Evolutionary conservation across 2,888 invertebrate species (phyloP), one percentile per base, ranked within the genome.

Genomic region (Parelbella ahira): DNA sequence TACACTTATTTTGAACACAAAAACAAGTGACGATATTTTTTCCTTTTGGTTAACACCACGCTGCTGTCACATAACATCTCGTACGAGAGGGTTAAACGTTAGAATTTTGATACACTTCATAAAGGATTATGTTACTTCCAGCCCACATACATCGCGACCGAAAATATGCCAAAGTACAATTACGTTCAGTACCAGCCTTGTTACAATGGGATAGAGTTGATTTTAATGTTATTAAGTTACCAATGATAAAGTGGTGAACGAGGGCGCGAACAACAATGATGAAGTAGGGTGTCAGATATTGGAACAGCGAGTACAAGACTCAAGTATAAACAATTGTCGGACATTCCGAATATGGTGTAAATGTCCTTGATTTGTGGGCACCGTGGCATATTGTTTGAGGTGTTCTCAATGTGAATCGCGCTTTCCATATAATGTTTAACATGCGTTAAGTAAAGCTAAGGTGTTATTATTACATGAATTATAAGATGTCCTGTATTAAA

Each of bases 221-320:
- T 23, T 12, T 10, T 21, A 20, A 27, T 28, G 8, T 13, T 27
- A n/a, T n/a, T n/a, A n/a, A n/a, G n/a, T n/a, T n/a, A n/a, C n/a
- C n/a, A n/a, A n/a, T n/a, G n/a, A n/a, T n/a, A n/a, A n/a, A n/a
- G n/a, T 24, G 20, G 32, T 41, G 12, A 21, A 15, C 11, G 27
- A 13, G 30, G 33, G 41, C 41, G 41, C 51, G 60, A 58, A 66
- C 66, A 65, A 63, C 62, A 67, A 72, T 74, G 73, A 73, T 72
- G 63, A 60, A 74, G 63, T 58, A 56, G 55, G 58, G 46, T 73
- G 69, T 70, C 64, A 51, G 46, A 58, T 51, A 71, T 71, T 66
- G 65, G 54, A 54, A 58, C 60, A 49, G 58, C 71, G 72, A 72
- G 66, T 68, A 56, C 53, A 39, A 20, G 20, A 15, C 28, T 45